Percentiles rank a stretch among this genome's conserved stretches.
Conservation (phyloP, 2,113 vertebrate genomes). For the Gallinago undulata region DNA sequence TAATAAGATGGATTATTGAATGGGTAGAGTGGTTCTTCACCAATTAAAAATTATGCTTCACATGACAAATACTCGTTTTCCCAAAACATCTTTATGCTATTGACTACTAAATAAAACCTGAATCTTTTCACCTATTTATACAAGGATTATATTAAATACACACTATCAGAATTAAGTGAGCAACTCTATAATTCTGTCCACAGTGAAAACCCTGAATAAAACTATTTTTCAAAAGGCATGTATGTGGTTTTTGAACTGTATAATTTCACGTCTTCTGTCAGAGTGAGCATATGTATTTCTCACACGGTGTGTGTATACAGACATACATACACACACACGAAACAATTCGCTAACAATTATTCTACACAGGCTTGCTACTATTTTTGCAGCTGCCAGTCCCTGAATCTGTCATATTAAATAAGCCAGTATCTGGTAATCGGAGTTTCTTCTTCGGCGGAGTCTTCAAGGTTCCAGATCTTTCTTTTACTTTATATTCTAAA, state of each 20-base stretch:
- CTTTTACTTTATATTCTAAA: slow-evolving; percentile 99
- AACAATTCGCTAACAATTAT: slow-evolving; percentile 76
- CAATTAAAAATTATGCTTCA: slow-evolving; percentile 83
- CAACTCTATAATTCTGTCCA: slow-evolving; percentile 88
- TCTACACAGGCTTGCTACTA: slow-evolving; percentile 89
- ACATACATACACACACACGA: slow-evolving; percentile 70
- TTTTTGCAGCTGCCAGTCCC: slow-evolving; percentile 91
- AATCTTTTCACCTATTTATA: slow-evolving; percentile 85
- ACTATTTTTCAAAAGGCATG: slow-evolving; percentile 92
- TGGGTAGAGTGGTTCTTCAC: slow-evolving; percentile 74
- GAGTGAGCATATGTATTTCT: slow-evolving; percentile 81
- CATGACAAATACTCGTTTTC: slow-evolving; percentile 89
- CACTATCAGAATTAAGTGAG: slow-evolving; percentile 83
- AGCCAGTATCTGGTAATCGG: slow-evolving; percentile 85
- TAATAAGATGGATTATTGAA: slow-evolving; percentile 76
- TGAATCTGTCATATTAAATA: slow-evolving; percentile 90
- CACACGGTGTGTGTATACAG: slow-evolving; percentile 72
- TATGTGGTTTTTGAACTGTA: slow-evolving; percentile 91
- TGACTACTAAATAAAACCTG: slow-evolving; percentile 91
- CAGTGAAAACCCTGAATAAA: slow-evolving; percentile 99
- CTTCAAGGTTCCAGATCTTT: slow-evolving; percentile 97
- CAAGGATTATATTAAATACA: slow-evolving; percentile 84
- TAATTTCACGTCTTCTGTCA: slow-evolving; percentile 86
- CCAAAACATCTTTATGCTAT: slow-evolving; percentile 80
- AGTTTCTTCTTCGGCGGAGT: slow-evolving; percentile 98